phyloP scores from a whole-genome alignment of 2,888 invertebrate genomes.

The Drosophila prostipennis region DNA sequence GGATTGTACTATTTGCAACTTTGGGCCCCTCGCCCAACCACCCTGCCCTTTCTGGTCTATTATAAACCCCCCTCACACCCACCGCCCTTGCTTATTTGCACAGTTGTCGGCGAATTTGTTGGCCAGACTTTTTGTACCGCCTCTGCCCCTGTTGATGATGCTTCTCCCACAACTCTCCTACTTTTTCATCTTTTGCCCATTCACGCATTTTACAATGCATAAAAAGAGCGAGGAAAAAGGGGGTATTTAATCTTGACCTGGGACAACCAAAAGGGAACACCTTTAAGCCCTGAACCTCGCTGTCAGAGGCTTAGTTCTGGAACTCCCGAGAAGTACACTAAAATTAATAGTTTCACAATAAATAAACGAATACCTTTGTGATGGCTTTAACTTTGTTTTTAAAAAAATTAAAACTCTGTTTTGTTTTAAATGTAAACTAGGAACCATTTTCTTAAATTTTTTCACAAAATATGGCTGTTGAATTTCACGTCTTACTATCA shows the following conservation, averaged over 20 bases:
- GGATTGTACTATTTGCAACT: conserved; percentile 24
- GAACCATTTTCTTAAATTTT: background rate
- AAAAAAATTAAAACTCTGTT: no score
- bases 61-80: conserved; percentile 6
- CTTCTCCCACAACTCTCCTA: conserved; percentile 21
- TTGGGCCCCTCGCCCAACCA: background rate
- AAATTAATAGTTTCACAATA: background rate
- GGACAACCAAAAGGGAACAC: conserved; percentile 17
- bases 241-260: conserved; percentile 49
- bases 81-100: conserved; percentile 62
- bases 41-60: background rate
- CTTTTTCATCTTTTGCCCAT: conserved; percentile 26
- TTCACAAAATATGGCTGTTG: no score
- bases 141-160: conserved; percentile 36
- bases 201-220: conserved; percentile 36
- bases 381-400: no score
- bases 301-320: conserved; percentile 1
- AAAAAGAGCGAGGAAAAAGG: background rate
- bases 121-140: conserved; percentile 40
- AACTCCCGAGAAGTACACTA: conserved; percentile 9
- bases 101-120: conserved; percentile 68
- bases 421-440: background rate
- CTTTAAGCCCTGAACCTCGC: conserved; percentile 16
- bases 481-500: no score
- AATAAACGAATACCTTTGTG: no score